These are phyloP conservation scores for Hemicentrotus pulcherrimus DNA, from an alignment of 35 echinoderm and acorn worm species.

Conservation along the genomic window DNA sequence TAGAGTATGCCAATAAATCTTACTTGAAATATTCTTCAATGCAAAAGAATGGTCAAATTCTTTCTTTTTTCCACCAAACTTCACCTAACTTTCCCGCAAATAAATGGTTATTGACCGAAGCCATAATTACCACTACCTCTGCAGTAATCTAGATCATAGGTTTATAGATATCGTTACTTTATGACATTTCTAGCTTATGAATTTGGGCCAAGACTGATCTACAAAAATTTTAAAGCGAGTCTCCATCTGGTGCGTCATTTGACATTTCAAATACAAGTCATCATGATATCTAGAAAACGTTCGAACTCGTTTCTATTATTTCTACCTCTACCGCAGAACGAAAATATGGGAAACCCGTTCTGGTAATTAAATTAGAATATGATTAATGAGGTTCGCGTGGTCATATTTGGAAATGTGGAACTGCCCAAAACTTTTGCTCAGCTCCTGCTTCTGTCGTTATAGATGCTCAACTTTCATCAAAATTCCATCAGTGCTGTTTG, in stretches of 20 bases:
- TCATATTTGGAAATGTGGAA: background rate
- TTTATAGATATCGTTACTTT: background rate
- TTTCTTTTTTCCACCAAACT: too few species aligned
- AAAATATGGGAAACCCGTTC: background rate
- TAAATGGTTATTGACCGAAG: too few species aligned
- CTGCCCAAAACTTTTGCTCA: background rate
- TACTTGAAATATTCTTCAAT: too few species aligned
- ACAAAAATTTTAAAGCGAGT: background rate
- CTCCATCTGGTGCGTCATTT: background rate
- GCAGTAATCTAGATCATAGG: too few species aligned
- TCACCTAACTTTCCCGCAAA: too few species aligned
- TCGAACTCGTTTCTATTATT: background rate
- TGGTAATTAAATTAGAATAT: background rate
- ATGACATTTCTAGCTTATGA: background rate
- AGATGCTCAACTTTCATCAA: background rate
- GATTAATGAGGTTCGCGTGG: background rate
- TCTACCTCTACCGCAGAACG: background rate
- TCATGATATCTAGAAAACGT: background rate
- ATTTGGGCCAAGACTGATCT: background rate
- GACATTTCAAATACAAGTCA: conserved; percentile 18
- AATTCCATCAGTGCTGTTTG: background rate
- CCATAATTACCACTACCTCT: too few species aligned
- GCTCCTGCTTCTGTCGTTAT: background rate
- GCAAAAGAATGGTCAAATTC: too few species aligned
- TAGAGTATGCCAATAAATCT: too few species aligned